These are phyloP conservation scores for Temnothorax nylanderi DNA, from an alignment of 1,140 invertebrate species.

Conservation along the genomic window DNA sequence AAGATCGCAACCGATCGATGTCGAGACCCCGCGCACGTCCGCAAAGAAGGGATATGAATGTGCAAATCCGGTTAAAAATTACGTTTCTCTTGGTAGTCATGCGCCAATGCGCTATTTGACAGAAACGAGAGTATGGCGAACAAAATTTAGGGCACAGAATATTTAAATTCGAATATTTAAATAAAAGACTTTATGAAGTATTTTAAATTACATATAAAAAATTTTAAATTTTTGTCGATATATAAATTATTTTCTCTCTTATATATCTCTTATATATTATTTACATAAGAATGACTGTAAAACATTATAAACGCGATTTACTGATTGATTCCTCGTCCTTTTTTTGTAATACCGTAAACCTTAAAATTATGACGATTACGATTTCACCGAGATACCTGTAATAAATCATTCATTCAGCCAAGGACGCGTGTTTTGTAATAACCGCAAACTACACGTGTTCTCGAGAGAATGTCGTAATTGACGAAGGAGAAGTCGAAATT, in stretches of 20 bases:
- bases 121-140: background rate
- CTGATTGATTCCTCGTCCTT: too few species aligned
- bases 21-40: slow-evolving; percentile 31
- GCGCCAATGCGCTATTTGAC: background rate
- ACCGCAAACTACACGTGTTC: background rate
- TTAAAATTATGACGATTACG: background rate
- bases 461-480: background rate
- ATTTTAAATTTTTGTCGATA: background rate
- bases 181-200: background rate
- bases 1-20: slow-evolving; percentile 76
- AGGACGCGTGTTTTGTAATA: background rate
- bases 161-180: background rate
- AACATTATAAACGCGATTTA: background rate
- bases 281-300: background rate
- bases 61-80: slow-evolving; percentile 39
- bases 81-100: background rate
- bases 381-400: background rate
- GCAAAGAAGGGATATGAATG: slow-evolving; percentile 16
- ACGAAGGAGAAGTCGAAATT: background rate
- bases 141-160: background rate
- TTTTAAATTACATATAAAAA: background rate
- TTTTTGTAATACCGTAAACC: too few species aligned
- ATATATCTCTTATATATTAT: background rate
- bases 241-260: background rate
- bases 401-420: slow-evolving; percentile 17